A percentile compares a stretch with the other conserved stretches of the same genome.
Evolutionary conservation across 2,888 invertebrate species (phyloP).

Genomic region (Eulithis testata): DNA sequence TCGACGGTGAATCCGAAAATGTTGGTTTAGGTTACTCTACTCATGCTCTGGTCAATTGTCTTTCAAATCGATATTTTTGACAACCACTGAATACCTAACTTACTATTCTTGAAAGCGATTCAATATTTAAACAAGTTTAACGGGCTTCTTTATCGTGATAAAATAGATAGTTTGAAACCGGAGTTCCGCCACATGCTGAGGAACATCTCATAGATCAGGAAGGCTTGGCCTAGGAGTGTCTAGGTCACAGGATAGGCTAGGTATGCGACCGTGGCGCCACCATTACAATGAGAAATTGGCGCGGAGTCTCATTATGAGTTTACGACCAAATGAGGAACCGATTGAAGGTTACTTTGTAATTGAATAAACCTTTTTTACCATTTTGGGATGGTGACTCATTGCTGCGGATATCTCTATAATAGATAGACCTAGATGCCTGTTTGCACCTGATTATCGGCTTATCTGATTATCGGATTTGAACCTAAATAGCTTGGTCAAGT

Average conservation of each 20-base stretch:
- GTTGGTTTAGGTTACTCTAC: too few relatives aligned
- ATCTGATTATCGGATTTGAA: too few relatives aligned
- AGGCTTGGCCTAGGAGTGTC: conserved; percentile 38
- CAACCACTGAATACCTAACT: too few relatives aligned
- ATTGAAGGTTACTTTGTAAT: conserved; percentile 30
- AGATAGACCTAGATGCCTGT: too few relatives aligned
- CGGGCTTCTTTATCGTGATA: not conserved
- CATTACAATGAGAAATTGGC: conserved; percentile 35
- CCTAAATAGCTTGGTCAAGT: too few relatives aligned
- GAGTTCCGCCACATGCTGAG: conserved; percentile 2
- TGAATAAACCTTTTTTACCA: conserved; percentile 30
- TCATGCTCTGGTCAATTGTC: too few relatives aligned
- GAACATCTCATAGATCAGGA: conserved; percentile 16
- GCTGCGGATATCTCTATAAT: not conserved
- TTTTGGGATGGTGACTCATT: conserved; percentile 28
- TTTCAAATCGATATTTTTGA: too few relatives aligned
- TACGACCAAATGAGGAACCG: conserved; percentile 29
- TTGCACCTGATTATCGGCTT: too few relatives aligned
- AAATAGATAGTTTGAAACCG: not conserved
- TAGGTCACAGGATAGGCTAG: conserved; percentile 37
- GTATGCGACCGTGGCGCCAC: conserved; percentile 28
- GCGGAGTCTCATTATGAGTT: conserved; percentile 34
- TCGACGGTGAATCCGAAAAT: not conserved
- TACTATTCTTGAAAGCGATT: too few relatives aligned
- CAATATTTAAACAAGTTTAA: too few relatives aligned